Conservation (phyloP, 2,888 invertebrate species). For the Sphaeridia pumilis region DNA sequence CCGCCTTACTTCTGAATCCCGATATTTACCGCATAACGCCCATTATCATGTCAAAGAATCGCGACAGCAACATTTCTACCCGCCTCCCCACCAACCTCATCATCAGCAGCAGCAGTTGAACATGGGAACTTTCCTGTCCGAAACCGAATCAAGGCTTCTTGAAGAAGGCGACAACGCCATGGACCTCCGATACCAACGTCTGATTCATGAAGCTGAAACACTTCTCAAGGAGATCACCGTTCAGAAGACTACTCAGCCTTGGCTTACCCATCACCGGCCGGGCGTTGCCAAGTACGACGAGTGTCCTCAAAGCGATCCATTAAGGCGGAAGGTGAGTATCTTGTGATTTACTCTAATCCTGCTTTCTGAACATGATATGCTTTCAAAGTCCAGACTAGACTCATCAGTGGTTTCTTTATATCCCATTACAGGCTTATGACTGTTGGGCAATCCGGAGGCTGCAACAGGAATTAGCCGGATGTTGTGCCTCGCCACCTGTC, state of each 20-base stretch:
- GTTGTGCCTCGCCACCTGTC: slow-evolving; percentile 35
- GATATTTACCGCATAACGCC: neutral
- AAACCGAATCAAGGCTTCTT: slow-evolving; percentile 33
- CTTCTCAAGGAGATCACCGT: slow-evolving; percentile 32
- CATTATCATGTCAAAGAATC: neutral
- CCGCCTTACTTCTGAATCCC: neutral
- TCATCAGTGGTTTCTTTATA: neutral
- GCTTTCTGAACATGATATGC: neutral
- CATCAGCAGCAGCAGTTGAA: slow-evolving; percentile 14
- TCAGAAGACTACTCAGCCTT: slow-evolving; percentile 15
- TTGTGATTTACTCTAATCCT: neutral
- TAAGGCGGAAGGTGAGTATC: slow-evolving; percentile 30
- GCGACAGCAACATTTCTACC: neutral
- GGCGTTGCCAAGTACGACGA: slow-evolving; percentile 22
- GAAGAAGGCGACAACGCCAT: slow-evolving; percentile 27
- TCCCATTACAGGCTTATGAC: slow-evolving; percentile 30
- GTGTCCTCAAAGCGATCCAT: slow-evolving; percentile 36
- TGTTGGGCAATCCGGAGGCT: slow-evolving; percentile 35
- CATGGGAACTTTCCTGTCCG: slow-evolving; percentile 31
- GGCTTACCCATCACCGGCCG: slow-evolving; percentile 10
- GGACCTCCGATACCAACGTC: slow-evolving; percentile 32
- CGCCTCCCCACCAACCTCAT: neutral
- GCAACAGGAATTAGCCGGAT: slow-evolving; percentile 34
- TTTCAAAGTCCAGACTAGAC: neutral
- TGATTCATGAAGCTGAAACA: slow-evolving; percentile 33